Base-by-base conservation (phyloP, 2,888 invertebrate species). In the Dilophus febrilis region DNA sequence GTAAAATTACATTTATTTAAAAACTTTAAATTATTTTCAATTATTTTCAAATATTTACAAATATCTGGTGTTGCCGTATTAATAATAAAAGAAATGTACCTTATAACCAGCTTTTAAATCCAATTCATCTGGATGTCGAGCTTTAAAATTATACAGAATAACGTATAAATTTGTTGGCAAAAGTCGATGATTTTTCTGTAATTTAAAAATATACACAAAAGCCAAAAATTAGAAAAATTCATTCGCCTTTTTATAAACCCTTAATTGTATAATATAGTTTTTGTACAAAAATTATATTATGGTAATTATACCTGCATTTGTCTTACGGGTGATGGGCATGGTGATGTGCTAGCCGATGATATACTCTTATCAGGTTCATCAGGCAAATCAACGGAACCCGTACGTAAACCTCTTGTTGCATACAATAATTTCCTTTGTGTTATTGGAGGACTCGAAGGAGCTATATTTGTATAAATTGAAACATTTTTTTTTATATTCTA, bases 321-420 rank as follows among this genome's bases (percentile, higher is more conserved):
- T 57, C 73, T 72, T 50, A 73, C 73, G 28, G 90, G 90, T 49
- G 90, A 90, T 12, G 90, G 88, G 57, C 90, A 91, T 3, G 92
- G 92, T 32, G 91, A 92, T 13, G 88, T 85, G 56, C 88, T 88
- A 45, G 88, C 87, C 18, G 88, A 90, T 30, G 88, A 90, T 42
- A 86, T 72, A 40, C 87, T 87, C 58, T 90, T 88, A 50, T 83
- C 83, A 58, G 86, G 86, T 43, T 88, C 87, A 53, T 86, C 86
- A 2, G 91, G 91, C 35, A 92, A 67, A 53, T 94, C 92, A 47
- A 92, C 86, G 46, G 91, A 92, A 57, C 88, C 90, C 77, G 91
- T 91, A 44, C 90, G 71, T 52, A 86, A 83, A 44, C 78, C 78
- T 45, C 84, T 74, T 44, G 55, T 61, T 17, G 87, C 79, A 44